phyloP scores from a whole-genome alignment of 2,113 vertebrate genomes.

The Dolichotis patagonum region DNA sequence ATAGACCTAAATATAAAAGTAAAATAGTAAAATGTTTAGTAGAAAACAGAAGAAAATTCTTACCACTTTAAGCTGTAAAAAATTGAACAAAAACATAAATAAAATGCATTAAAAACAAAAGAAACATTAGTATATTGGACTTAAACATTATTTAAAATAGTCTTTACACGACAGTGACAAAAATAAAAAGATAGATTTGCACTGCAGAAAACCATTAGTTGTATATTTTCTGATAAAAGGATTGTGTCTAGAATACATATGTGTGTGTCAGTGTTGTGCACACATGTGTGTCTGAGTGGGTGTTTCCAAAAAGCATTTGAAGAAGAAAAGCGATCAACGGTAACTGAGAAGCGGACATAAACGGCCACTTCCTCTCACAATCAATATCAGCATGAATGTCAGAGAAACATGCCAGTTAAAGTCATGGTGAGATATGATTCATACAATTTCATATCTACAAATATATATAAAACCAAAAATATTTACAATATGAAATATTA shows the following conservation, averaged over 20 bases:
- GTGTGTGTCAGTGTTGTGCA: background rate
- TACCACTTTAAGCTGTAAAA: background rate
- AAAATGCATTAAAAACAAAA: background rate
- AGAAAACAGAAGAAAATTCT: background rate
- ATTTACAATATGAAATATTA: background rate
- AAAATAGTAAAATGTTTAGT: background rate
- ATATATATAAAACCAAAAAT: background rate
- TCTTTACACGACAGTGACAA: background rate
- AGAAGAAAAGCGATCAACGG: background rate
- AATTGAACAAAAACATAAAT: background rate
- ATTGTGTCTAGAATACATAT: background rate
- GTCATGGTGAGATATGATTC: background rate
- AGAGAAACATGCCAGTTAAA: background rate
- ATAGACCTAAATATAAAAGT: background rate
- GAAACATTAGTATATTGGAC: background rate
- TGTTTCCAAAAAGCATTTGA: background rate
- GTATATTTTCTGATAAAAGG: background rate
- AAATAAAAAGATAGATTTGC: background rate
- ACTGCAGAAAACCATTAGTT: background rate
- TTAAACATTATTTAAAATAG: background rate
- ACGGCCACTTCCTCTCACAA: background rate
- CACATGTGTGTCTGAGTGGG: background rate
- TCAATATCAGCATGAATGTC: background rate
- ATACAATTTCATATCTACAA: no score
- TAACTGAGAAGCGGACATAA: background rate